Evolutionary conservation across 1,140 invertebrate species (phyloP).

Genomic region (Aphidius gifuensis): DNA sequence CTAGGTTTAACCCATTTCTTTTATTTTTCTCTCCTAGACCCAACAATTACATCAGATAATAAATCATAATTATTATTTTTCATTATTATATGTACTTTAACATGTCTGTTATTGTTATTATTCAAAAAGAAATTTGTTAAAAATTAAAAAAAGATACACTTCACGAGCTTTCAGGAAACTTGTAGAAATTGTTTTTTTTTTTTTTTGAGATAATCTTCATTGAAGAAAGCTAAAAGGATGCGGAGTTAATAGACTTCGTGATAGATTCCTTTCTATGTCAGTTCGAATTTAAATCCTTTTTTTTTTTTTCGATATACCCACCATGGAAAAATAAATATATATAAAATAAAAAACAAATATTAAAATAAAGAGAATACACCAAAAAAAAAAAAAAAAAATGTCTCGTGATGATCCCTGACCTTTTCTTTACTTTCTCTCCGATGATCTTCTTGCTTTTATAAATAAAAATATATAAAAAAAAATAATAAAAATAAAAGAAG

Average conservation of each 20-base stretch:
- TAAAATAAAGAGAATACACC: conserved; percentile 13
- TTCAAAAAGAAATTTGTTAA: too few relatives aligned
- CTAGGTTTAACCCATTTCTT: too few relatives aligned
- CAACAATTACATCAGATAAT: too few relatives aligned
- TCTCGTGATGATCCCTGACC: conserved; percentile 45
- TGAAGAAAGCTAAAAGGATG: conserved; percentile 8
- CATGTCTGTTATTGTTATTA: too few relatives aligned
- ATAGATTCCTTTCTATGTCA: conserved; percentile 1
- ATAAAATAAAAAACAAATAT: neutral
- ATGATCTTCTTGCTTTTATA: conserved; percentile 23
- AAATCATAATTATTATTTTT: too few relatives aligned
- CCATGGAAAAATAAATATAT: too few relatives aligned
- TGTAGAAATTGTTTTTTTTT: neutral
- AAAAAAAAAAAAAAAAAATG: conserved; percentile 40
- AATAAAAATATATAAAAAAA: conserved; percentile 24
- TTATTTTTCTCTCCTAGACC: too few relatives aligned
- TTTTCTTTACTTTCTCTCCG: conserved; percentile 46
- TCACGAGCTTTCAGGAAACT: too few relatives aligned
- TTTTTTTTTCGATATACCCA: too few relatives aligned
- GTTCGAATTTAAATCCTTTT: neutral
- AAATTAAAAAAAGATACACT: too few relatives aligned
- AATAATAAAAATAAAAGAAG: neutral
- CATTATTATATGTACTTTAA: too few relatives aligned
- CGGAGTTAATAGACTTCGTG: conserved; percentile 12
- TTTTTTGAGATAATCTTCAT: neutral